These are phyloP conservation scores for Micromys minutus DNA, from an alignment of 2,113 vertebrate genomes.

Conservation along the genomic window DNA sequence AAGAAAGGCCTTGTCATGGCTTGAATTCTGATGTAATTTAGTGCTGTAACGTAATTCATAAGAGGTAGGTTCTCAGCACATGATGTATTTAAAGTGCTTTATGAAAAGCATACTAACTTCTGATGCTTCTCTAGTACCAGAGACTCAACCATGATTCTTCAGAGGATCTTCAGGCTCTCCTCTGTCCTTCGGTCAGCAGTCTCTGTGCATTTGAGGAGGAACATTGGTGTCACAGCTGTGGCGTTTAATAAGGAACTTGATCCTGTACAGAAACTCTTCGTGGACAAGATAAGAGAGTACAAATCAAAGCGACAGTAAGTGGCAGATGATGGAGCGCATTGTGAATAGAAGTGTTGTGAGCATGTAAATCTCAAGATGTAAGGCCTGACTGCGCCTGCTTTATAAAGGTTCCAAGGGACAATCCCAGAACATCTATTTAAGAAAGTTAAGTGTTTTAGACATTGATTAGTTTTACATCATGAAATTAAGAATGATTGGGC, in stretches of 20 bases:
- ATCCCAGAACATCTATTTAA: neutral
- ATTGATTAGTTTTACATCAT: neutral
- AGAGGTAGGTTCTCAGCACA: neutral
- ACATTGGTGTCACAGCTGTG: constrained; percentile 93
- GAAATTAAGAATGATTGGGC: neutral
- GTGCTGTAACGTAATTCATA: neutral
- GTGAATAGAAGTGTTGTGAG: constrained; percentile 9
- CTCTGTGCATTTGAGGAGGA: constrained; percentile 88
- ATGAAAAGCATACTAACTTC: neutral
- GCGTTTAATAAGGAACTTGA: constrained; percentile 93
- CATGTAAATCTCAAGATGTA: neutral
- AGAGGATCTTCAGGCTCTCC: constrained; percentile 88
- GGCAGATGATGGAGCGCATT: neutral
- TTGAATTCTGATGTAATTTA: neutral
- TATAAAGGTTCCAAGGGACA: neutral
- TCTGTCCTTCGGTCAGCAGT: constrained; percentile 86
- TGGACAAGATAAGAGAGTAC: constrained; percentile 98
- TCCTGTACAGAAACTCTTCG: constrained; percentile 95
- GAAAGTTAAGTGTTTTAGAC: neutral
- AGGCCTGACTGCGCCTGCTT: neutral
- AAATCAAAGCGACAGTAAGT: constrained; percentile 94
- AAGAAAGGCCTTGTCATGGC: neutral
- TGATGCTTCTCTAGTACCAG: constrained; percentile 58
- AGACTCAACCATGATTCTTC: constrained; percentile 90
- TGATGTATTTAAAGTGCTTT: neutral